phyloP scores from a whole-genome alignment of 2,888 invertebrate genomes.

The Dasypolia templi region DNA sequence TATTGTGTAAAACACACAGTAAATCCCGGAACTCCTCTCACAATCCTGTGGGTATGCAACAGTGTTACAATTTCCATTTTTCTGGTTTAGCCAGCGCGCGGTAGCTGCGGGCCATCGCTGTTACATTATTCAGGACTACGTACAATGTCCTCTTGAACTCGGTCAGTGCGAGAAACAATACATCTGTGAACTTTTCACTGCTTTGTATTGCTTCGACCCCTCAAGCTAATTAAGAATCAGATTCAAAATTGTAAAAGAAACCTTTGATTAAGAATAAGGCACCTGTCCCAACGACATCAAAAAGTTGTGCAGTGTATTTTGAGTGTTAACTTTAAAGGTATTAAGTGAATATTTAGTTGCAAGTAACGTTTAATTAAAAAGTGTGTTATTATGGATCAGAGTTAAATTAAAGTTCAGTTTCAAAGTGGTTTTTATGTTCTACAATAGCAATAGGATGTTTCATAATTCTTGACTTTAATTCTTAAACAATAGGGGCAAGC shows the following conservation, averaged over 20 bases:
- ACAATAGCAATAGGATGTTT: too few relatives aligned
- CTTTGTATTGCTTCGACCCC: slow-evolving; percentile 17
- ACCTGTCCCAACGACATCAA: neutral
- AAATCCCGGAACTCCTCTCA: slow-evolving; percentile 17
- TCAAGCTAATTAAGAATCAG: neutral
- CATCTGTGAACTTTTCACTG: slow-evolving; percentile 32
- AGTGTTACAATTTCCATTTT: slow-evolving; percentile 63
- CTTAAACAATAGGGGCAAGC: too few relatives aligned
- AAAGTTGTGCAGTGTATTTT: too few relatives aligned
- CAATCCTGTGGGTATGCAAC: slow-evolving; percentile 36
- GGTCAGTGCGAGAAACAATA: slow-evolving; percentile 59
- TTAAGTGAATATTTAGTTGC: too few relatives aligned
- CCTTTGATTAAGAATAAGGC: neutral
- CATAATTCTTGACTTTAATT: too few relatives aligned
- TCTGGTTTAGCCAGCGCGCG: slow-evolving; percentile 54
- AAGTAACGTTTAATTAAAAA: too few relatives aligned
- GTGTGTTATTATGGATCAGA: too few relatives aligned
- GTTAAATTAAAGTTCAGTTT: too few relatives aligned
- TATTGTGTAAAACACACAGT: neutral
- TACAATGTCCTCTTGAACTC: slow-evolving; percentile 51
- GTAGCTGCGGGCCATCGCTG: slow-evolving; percentile 46
- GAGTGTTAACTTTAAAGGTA: too few relatives aligned
- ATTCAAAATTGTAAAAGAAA: neutral
- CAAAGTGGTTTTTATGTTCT: too few relatives aligned
- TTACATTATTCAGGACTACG: slow-evolving; percentile 66